A percentile compares a stretch with the other conserved stretches of the same genome.
These are phyloP conservation scores for Zaprionus capensis DNA, from an alignment of 1,140 invertebrate species.

Conservation along the genomic window DNA sequence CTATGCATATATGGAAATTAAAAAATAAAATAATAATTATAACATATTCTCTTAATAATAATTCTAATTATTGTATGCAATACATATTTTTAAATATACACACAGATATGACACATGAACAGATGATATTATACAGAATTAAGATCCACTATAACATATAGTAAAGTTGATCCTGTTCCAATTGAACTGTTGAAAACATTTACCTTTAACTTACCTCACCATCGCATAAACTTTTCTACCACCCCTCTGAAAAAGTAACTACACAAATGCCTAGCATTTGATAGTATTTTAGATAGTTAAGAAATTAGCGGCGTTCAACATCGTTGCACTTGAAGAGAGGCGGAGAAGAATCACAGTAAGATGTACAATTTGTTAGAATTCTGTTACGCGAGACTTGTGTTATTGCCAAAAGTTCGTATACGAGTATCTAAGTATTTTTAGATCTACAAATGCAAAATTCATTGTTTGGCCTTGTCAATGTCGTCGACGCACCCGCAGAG, in stretches of 20 bases:
- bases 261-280: not conserved
- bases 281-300: constrained; percentile 45
- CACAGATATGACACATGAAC: too few species aligned
- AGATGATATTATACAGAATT: not conserved
- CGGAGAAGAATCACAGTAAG: constrained; percentile 2
- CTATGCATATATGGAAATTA: too few species aligned
- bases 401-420: constrained; percentile 7
- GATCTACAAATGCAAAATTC: constrained; percentile 26
- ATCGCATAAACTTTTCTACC: constrained; percentile 1
- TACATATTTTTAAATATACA: too few species aligned
- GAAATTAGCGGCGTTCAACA: constrained; percentile 68
- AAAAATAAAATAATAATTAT: too few species aligned
- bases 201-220: not conserved
- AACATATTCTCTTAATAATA: too few species aligned
- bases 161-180: not conserved
- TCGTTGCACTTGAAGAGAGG: constrained; percentile 40
- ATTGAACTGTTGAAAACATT: not conserved
- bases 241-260: not conserved
- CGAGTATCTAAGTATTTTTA: constrained; percentile 14
- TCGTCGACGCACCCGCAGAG: not conserved
- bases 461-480: constrained; percentile 23
- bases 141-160: not conserved
- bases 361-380: constrained; percentile 39
- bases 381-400: constrained; percentile 15
- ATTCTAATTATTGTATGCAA: too few species aligned